phyloP scores from a whole-genome alignment of 1,140 invertebrate species.

The Pissodes strobi region DNA sequence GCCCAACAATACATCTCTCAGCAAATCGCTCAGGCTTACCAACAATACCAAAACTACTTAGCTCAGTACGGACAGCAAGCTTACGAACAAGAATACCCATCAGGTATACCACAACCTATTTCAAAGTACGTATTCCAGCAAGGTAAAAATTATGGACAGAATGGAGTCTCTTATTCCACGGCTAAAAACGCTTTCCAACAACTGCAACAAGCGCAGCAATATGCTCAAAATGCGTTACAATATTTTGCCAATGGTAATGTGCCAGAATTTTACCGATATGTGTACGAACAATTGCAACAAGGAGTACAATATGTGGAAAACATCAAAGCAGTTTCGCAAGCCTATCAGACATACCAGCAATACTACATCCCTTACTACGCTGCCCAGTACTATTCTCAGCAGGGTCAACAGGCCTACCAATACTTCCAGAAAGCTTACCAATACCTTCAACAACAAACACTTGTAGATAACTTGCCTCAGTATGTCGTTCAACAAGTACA shows the following conservation, averaged over 20 bases:
- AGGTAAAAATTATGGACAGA: background rate
- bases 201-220: background rate
- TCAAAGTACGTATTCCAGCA: background rate
- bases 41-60: background rate
- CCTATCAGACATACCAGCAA: background rate
- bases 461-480: background rate
- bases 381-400: background rate
- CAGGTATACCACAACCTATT: background rate
- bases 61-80: background rate
- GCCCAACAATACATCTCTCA: background rate
- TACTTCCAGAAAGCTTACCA: constrained; percentile 11
- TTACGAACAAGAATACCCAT: background rate
- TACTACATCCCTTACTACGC: background rate
- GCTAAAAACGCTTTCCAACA: background rate
- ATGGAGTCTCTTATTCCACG: background rate
- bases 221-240: background rate
- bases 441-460: constrained; percentile 1
- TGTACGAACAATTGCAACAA: background rate
- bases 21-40: background rate
- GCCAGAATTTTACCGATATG: constrained; percentile 1
- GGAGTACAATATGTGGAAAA: background rate
- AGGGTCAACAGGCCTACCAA: background rate
- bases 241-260: background rate
- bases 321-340: background rate
- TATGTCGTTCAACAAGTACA: background rate